Base-by-base conservation (phyloP, 2,888 invertebrate genomes). In the Diarsia rubi region DNA sequence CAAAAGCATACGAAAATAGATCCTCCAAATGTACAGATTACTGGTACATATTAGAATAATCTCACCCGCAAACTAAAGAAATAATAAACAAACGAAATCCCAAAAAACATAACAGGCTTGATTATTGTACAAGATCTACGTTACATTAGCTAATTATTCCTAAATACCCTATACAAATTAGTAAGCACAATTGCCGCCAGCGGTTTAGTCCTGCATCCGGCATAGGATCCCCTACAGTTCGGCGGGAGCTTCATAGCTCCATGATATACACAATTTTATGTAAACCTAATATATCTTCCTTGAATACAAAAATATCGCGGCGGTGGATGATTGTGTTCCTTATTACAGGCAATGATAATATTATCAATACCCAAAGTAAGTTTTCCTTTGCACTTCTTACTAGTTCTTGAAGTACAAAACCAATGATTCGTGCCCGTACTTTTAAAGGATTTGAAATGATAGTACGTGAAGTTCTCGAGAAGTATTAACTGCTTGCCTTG, bases 391-490 rank as follows among this genome's bases (percentile, higher is more conserved):
- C 57, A 59, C 19, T 59, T 59, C 27, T 59, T 59, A 11, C 27
- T 59, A 4, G 27, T 59, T 59, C 57, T 59, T 19, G 57, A 59
- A 59, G 57, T 27, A 31, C 57, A 59, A 59, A 16, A 27, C 57
- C 57, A 59, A 59, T 59, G 57, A 31, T 59, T 59, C 27, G 57
- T 59, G 16, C 57, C 57, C 19, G 27, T 59, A 59, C 57, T 59
- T 19, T 19, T 59, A 59, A 27, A 83, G 8, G 49, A 49, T 45
- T 69, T 69, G 19, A 66, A 69, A 64, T 80, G 74, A 31, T 68
- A 84, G 21, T 73, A 81, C 12, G 81, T 57, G 45, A 84, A 81
- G 5, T 84, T n/a, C 37, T 81, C 24, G 2, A 73, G 45, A 14
- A 81, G 60, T 57, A 81, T 81, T 27, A 81, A 49, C 47, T 57